Evolutionary conservation across 2,888 invertebrate species (phyloP).

Genomic region (Cyclophora punctaria): DNA sequence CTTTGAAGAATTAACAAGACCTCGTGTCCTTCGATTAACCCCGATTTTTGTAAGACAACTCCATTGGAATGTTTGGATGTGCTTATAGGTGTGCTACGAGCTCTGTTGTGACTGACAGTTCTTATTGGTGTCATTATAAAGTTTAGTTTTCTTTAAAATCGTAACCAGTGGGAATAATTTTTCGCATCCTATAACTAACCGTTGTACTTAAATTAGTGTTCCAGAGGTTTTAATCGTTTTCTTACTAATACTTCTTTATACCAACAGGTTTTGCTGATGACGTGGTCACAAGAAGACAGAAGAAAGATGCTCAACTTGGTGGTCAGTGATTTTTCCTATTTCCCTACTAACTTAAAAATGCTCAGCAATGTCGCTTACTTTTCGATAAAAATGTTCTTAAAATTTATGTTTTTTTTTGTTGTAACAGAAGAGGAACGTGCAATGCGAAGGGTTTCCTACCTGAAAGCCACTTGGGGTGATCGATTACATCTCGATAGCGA

Average conservation of each 20-base stretch:
- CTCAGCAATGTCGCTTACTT: too few species aligned
- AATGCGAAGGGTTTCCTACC: slow-evolving; percentile 93
- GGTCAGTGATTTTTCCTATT: slow-evolving; percentile 38
- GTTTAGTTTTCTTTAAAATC: neutral
- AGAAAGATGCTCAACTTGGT: slow-evolving; percentile 71
- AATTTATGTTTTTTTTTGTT: slow-evolving; percentile 30
- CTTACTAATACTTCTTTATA: slow-evolving; percentile 34
- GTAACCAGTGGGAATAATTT: slow-evolving; percentile 11
- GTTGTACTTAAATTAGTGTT: slow-evolving; percentile 42
- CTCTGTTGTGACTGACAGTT: slow-evolving; percentile 23
- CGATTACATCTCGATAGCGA: slow-evolving; percentile 83
- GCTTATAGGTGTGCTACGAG: slow-evolving; percentile 68
- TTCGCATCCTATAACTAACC: slow-evolving; percentile 24
- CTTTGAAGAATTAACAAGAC: slow-evolving; percentile 12
- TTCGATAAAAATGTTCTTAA: neutral
- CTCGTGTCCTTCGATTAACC: too few species aligned
- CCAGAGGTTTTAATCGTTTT: neutral
- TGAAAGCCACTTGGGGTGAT: slow-evolving; percentile 93
- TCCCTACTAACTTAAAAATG: too few species aligned
- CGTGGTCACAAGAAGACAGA: slow-evolving; percentile 68
- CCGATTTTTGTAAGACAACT: neutral
- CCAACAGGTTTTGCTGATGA: slow-evolving; percentile 70
- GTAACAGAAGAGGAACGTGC: slow-evolving; percentile 88
- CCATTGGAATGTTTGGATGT: slow-evolving; percentile 31
- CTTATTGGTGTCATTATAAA: neutral